These are phyloP conservation scores for Pachydiplax longipennis DNA, from an alignment of 2,888 invertebrate species.

Conservation along the genomic window DNA sequence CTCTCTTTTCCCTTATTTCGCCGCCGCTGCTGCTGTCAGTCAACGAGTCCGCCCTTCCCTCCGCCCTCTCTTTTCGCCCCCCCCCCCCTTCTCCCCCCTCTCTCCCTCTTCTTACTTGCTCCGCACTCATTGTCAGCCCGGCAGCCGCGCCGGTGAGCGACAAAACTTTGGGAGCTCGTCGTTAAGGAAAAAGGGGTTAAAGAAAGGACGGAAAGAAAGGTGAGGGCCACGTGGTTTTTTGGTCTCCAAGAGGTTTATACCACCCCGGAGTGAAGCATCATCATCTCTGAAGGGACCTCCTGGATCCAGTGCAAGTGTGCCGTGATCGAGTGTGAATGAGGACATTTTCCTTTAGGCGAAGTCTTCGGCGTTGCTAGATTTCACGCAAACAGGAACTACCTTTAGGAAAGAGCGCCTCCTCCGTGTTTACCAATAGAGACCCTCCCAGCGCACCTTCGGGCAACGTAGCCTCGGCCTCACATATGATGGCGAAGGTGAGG, in stretches of 20 bases:
- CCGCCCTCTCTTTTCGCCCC: background rate
- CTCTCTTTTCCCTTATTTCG: slow-evolving; percentile 43
- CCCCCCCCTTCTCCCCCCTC: background rate
- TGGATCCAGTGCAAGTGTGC: background rate
- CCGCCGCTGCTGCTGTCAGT: slow-evolving; percentile 11
- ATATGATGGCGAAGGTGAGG: background rate
- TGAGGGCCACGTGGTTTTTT: slow-evolving; percentile 4
- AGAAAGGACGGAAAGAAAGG: background rate
- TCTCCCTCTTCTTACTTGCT: slow-evolving; percentile 31
- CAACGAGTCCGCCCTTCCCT: slow-evolving; percentile 17
- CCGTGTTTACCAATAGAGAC: background rate
- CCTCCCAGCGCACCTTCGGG: background rate
- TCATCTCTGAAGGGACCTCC: background rate
- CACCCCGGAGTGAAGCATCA: background rate
- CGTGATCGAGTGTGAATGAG: background rate
- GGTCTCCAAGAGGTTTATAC: background rate
- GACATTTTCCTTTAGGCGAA: background rate
- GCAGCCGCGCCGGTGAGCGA: slow-evolving; percentile 38
- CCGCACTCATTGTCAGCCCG: slow-evolving; percentile 42
- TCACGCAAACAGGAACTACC: background rate
- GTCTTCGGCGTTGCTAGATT: background rate
- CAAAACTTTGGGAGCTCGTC: slow-evolving; percentile 41
- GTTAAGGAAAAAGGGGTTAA: background rate
- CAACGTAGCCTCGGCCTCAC: background rate
- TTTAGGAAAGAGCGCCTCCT: background rate